phyloP scores from a whole-genome alignment of 2,113 vertebrate species.

The Oncorhynchus tshawytscha region DNA sequence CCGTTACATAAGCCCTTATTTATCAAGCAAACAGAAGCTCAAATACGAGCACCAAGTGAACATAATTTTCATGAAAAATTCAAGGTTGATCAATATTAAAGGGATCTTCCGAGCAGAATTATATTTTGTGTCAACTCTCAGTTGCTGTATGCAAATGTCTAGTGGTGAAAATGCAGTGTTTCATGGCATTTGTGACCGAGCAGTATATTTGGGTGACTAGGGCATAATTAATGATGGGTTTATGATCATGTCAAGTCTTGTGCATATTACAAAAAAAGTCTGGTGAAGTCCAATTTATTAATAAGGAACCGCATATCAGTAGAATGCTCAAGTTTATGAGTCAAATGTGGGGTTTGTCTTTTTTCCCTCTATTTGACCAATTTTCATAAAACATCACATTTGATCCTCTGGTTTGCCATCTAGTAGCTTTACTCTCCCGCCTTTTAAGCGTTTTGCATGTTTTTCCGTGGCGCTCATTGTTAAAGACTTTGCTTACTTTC shows the following conservation, averaged over 20 bases:
- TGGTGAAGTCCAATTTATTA: not conserved
- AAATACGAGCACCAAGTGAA: too few relatives aligned
- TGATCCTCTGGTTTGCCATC: not conserved
- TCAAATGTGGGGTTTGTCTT: not conserved
- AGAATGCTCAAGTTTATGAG: not conserved
- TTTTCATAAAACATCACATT: not conserved
- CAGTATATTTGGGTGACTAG: not conserved
- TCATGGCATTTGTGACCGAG: not conserved
- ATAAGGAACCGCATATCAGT: not conserved
- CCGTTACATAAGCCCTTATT: not conserved
- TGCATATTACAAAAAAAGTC: not conserved
- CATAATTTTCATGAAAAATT: too few relatives aligned
- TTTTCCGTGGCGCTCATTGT: slow-evolving; percentile 19
- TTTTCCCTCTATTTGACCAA: not conserved
- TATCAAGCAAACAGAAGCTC: not conserved
- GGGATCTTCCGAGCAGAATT: not conserved
- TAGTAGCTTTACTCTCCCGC: not conserved
- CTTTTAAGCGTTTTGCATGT: not conserved
- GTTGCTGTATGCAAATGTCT: not conserved
- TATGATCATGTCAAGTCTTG: not conserved
- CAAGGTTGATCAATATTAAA: not conserved
- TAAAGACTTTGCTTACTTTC: slow-evolving; percentile 19
- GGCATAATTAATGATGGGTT: not conserved
- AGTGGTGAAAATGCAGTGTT: not conserved
- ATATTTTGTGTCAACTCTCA: not conserved